Evolutionary conservation across 2,888 invertebrate species (phyloP), one percentile per base, ranked within the genome.

Genomic region (Galerucella pusilla): DNA sequence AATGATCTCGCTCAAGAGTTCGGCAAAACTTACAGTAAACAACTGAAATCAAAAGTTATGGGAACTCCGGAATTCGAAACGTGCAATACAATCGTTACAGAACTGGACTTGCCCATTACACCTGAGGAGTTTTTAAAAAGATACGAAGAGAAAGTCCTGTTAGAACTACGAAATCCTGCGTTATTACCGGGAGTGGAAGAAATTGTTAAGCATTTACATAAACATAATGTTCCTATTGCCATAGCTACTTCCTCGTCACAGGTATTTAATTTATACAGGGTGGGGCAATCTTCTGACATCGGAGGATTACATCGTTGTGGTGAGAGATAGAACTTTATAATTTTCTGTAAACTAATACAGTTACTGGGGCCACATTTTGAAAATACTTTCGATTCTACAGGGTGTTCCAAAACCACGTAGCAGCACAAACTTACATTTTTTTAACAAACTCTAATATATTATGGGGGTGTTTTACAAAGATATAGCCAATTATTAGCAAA

Each of bases 21-120:
- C 87, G 94, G 94, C 0, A 94, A 94, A 83, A 86, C 89, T 52
- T 97, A 95, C 88, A 94, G 95, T 0, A 91, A 91, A 84, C 94
- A 95, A 77, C 87, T 91, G 25, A 90, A 91, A 83, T 84, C 88
- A 74, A 88, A 88, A 79, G 84, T 89, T 63, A 87, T 90, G 86
- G 91, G 91, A 1, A 89, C 88, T 60, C 87, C 88, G 10, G 89
- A 90, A 77, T 81, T 80, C 25, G 89, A 89, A 49, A 88, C 91
- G 0, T 90, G 91, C 9, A 81, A 83, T 75, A 89, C 89, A 0
- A 88, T 92, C 4, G 88, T 91, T 1, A 82, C 85, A 4, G 90
- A 91, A 75, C 85, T 93, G 72, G 88, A 90, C 1, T 84, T 95
- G 59, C 92, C 93, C 0, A 87, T 94, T 7, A 89, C 90, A 0